Percentiles rank a stretch among this genome's conserved stretches.
phyloP scores from a whole-genome alignment of 2,888 invertebrate genomes.

The Phorcus lineatus region DNA sequence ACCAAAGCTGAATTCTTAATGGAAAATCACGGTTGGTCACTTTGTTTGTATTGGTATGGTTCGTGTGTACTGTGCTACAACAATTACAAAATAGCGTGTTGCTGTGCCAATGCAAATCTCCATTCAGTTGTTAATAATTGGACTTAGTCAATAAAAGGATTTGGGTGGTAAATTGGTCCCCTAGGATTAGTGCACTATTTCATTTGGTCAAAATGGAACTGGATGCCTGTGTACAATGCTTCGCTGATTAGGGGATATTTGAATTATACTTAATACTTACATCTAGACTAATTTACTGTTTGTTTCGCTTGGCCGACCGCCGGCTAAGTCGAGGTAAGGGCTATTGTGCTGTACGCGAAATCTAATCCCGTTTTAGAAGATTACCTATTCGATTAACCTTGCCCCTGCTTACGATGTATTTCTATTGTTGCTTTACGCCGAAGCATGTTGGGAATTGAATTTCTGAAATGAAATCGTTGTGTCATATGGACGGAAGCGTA shows the following conservation, averaged over 20 bases:
- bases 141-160: neutral
- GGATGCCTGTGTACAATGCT: neutral
- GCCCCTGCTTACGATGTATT: too few species aligned
- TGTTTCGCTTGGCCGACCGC: neutral
- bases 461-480: too few species aligned
- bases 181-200: neutral
- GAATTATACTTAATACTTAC: constrained; percentile 7
- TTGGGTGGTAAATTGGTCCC: neutral
- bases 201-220: neutral
- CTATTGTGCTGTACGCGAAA: neutral
- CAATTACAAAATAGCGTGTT: neutral
- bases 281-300: neutral
- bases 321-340: neutral
- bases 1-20: too few species aligned
- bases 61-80: too few species aligned
- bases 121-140: neutral
- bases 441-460: too few species aligned
- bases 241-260: neutral
- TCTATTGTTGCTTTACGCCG: too few species aligned
- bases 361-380: neutral
- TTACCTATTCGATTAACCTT: neutral
- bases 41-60: too few species aligned
- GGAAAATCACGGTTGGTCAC: too few species aligned
- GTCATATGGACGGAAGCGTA: too few species aligned
- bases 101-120: neutral